phyloP scores from a whole-genome alignment of 2,113 vertebrate species.

The Calyptomena viridis region DNA sequence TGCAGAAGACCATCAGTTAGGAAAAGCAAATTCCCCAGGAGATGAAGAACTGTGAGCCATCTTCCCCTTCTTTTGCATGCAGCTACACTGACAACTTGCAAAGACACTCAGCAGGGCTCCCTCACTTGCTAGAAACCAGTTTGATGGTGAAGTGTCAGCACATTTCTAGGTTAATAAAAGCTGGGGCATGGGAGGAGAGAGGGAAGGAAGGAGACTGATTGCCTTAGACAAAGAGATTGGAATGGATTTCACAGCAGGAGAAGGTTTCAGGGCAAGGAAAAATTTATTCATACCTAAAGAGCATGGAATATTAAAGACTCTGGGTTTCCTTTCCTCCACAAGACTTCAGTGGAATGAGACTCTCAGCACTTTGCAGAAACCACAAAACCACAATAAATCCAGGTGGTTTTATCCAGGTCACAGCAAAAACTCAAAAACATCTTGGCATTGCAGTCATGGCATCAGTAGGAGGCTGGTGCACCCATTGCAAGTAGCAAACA shows the following conservation, averaged over 20 bases:
- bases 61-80: not conserved
- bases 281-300: constrained; percentile 3
- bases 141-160: not conserved
- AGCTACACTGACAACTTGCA: not conserved
- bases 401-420: not conserved
- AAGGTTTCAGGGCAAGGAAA: constrained; percentile 16
- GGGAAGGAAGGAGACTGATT: not conserved
- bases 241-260: constrained; percentile 32
- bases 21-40: not conserved
- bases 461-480: not conserved
- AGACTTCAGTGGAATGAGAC: not conserved
- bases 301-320: constrained; percentile 2
- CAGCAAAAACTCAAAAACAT: not conserved
- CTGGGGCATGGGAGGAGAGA: not conserved
- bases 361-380: not conserved
- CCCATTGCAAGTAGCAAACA: not conserved
- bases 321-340: not conserved
- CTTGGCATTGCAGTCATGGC: not conserved
- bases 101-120: not conserved
- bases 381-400: not conserved
- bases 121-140: not conserved
- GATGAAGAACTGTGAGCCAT: not conserved
- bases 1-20: not conserved
- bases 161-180: constrained; percentile 28
- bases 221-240: not conserved